phyloP scores from a whole-genome alignment of 2,888 invertebrate species.

The Sinohyriopsis cumingii region DNA sequence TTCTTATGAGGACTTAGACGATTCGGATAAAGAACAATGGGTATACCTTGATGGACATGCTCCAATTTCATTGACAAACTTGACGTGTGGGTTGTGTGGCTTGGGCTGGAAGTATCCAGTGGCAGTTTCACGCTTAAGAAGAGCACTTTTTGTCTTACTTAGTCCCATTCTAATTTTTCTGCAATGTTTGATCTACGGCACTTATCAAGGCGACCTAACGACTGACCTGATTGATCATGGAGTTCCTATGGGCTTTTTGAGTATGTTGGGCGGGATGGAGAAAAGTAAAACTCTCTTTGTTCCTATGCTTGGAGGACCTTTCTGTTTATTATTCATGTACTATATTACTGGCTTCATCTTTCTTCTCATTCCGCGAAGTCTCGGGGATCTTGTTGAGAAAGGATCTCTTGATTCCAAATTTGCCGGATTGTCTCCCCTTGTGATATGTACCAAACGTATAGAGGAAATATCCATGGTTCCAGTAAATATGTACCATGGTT shows the following conservation, averaged over 20 bases:
- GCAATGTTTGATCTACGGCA: slow-evolving; percentile 15
- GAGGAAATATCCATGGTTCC: slow-evolving; percentile 10
- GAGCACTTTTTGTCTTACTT: slow-evolving; percentile 12
- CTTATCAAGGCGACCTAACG: slow-evolving; percentile 7
- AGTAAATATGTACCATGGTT: slow-evolving; percentile 14
- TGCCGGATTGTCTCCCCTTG: slow-evolving; percentile 6
- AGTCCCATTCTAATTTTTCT: slow-evolving; percentile 16
- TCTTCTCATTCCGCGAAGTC: slow-evolving; percentile 13
- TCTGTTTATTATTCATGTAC: slow-evolving; percentile 9
- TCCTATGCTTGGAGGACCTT: slow-evolving; percentile 26
- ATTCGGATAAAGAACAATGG: slow-evolving; percentile 7
- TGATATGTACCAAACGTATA: slow-evolving; percentile 7
- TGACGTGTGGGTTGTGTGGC: slow-evolving; percentile 17
- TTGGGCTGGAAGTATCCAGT: slow-evolving; percentile 12
- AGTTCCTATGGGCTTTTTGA: slow-evolving; percentile 24
- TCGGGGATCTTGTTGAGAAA: slow-evolving; percentile 8
- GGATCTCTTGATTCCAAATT: slow-evolving; percentile 1
- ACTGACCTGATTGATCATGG: slow-evolving; percentile 20
- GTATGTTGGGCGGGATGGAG: slow-evolving; percentile 25
- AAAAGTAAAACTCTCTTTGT: slow-evolving; percentile 18
- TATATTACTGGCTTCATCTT: slow-evolving; percentile 17
- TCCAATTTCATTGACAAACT: slow-evolving; percentile 13
- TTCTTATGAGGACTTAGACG: too few species aligned
- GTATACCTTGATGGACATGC: slow-evolving; percentile 16
- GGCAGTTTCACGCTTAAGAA: slow-evolving; percentile 16